A percentile compares a stretch with the other conserved stretches of the same genome.
phyloP scores from a whole-genome alignment of 2,113 vertebrate species.

The Oreochromis aureus region DNA sequence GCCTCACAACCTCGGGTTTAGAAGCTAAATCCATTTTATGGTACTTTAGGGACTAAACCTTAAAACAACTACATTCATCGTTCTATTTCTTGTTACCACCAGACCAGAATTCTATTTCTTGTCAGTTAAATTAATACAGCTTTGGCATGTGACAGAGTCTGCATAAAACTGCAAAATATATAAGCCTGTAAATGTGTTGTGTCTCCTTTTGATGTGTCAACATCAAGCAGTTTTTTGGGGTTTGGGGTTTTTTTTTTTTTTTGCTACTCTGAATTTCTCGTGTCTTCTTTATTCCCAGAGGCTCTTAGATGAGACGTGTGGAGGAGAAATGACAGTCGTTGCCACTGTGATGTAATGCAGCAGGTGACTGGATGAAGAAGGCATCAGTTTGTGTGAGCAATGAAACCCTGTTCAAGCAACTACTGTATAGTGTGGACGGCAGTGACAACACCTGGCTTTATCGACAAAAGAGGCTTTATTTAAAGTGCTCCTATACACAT shows the following conservation, averaged over 20 bases:
- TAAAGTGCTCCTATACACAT: background rate
- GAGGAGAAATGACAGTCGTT: background rate
- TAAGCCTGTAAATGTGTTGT: background rate
- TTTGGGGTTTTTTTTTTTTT: accelerated
- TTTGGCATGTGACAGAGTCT: background rate
- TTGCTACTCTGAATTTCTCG: background rate
- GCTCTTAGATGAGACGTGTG: background rate
- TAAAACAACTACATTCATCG: background rate
- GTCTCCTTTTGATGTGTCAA: background rate
- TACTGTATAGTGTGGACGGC: background rate
- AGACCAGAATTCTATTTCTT: background rate
- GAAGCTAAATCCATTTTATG: background rate
- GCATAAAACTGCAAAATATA: background rate
- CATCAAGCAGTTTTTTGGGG: background rate
- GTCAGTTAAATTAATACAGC: background rate
- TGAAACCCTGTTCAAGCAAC: background rate
- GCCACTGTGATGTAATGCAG: background rate
- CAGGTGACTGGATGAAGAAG: background rate
- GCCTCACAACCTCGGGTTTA: background rate
- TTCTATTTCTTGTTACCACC: background rate
- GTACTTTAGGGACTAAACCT: background rate
- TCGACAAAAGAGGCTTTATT: background rate
- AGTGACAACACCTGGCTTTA: background rate
- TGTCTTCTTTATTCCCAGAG: background rate
- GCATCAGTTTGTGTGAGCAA: background rate